These are phyloP conservation scores for Esox lucius DNA, from an alignment of 2,797 vertebrate species.

Conservation along the genomic window DNA sequence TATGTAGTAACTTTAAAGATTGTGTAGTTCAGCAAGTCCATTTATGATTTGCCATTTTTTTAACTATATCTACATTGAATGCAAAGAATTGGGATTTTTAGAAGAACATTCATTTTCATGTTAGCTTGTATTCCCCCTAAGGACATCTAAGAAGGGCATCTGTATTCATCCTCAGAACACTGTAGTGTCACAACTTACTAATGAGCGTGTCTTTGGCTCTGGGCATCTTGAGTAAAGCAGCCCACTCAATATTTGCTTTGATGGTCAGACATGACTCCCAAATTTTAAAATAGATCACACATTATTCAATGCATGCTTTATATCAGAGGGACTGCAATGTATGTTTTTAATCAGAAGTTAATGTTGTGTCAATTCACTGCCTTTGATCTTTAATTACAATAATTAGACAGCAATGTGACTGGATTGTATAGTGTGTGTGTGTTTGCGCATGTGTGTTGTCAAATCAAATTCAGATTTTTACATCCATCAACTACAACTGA, in stretches of 20 bases:
- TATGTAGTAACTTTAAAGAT: too few relatives aligned
- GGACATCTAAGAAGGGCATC: slow-evolving; percentile 4
- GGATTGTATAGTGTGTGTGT: too few relatives aligned
- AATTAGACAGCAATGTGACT: too few relatives aligned
- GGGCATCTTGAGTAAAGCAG: not conserved
- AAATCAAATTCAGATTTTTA: too few relatives aligned
- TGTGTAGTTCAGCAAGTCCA: too few relatives aligned
- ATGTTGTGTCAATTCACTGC: not conserved
- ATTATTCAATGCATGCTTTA: not conserved
- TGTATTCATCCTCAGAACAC: not conserved
- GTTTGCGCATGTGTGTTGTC: too few relatives aligned
- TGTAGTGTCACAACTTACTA: not conserved
- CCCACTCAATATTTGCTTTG: not conserved
- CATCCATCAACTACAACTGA: too few relatives aligned
- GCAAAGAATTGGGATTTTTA: not conserved
- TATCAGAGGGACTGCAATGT: not conserved
- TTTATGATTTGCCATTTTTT: too few relatives aligned
- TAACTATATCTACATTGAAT: not conserved
- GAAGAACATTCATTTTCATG: not conserved
- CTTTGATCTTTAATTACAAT: too few relatives aligned
- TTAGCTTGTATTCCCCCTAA: not conserved
- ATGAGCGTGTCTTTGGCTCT: not conserved
- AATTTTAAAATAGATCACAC: not conserved
- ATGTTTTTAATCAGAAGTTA: not conserved
- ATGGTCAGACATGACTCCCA: too few relatives aligned